Percentiles rank a stretch among this genome's conserved stretches.
These are phyloP conservation scores for Alaudala cheleensis DNA, from an alignment of 2,113 vertebrate species.

Conservation along the genomic window DNA sequence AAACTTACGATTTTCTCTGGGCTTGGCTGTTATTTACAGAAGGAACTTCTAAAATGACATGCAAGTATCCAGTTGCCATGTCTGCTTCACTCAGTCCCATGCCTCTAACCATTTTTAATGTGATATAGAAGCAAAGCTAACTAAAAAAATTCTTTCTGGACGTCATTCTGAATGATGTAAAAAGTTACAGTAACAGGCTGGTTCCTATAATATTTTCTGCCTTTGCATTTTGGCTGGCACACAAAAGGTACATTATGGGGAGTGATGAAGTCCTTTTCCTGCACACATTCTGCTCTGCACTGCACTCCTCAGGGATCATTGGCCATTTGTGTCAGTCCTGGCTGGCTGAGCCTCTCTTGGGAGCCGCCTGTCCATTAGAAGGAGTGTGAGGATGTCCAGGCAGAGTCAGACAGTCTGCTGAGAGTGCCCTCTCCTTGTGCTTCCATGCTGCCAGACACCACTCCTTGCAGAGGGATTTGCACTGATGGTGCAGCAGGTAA, in stretches of 20 bases:
- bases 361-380: slow-evolving; percentile 69
- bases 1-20: background rate
- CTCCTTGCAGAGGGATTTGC: slow-evolving; percentile 69
- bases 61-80: background rate
- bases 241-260: background rate
- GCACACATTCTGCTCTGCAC: background rate
- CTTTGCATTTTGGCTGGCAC: background rate
- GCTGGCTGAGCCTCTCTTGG: background rate
- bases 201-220: background rate
- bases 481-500: slow-evolving; percentile 67
- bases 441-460: slow-evolving; percentile 74
- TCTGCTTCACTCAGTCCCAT: background rate
- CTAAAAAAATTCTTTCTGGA: background rate
- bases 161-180: background rate
- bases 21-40: background rate
- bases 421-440: slow-evolving; percentile 74
- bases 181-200: background rate
- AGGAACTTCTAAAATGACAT: background rate
- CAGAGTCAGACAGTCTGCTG: slow-evolving; percentile 72
- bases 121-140: background rate
- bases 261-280: background rate
- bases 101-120: background rate
- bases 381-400: slow-evolving; percentile 83
- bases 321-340: background rate
- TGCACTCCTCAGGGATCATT: fast-evolving